These are phyloP conservation scores for Monomorium pharaonis DNA, from an alignment of 1,140 invertebrate species.

Conservation along the genomic window DNA sequence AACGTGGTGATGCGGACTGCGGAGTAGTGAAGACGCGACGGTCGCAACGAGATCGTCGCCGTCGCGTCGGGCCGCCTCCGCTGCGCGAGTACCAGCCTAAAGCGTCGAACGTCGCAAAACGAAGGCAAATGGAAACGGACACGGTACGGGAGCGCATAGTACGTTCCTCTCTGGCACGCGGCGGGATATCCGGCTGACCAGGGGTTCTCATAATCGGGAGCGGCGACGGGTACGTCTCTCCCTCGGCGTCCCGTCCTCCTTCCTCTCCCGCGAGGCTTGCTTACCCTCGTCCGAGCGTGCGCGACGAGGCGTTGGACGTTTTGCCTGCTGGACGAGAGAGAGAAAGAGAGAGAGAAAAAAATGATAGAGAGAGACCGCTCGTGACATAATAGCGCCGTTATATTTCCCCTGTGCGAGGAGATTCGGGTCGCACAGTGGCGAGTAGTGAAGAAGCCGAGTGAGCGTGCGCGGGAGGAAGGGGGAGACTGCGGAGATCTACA, in stretches of 20 bases:
- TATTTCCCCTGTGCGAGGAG: slow-evolving; percentile 52
- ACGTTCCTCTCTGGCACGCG: slow-evolving; percentile 58
- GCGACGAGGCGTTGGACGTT: slow-evolving; percentile 17
- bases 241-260: not conserved
- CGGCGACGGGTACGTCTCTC: slow-evolving; percentile 60
- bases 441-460: not conserved
- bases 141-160: slow-evolving; percentile 54
- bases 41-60: not conserved
- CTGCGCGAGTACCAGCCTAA: too few relatives aligned
- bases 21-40: not conserved
- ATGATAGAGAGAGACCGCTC: not conserved
- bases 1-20: slow-evolving; percentile 15
- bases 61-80: not conserved
- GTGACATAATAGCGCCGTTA: slow-evolving; percentile 70
- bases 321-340: not conserved
- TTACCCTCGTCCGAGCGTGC: slow-evolving; percentile 12
- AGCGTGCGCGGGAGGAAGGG: not conserved
- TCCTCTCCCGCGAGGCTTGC: too few relatives aligned
- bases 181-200: slow-evolving; percentile 52
- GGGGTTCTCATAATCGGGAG: slow-evolving; percentile 71
- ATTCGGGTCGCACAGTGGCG: slow-evolving; percentile 16
- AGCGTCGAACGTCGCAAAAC: not conserved
- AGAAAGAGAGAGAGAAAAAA: not conserved
- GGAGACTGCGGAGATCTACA: slow-evolving; percentile 46
- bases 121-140: slow-evolving; percentile 51